Evolutionary conservation across 2,888 invertebrate genomes (phyloP).

Genomic region (Tachina grossa): DNA sequence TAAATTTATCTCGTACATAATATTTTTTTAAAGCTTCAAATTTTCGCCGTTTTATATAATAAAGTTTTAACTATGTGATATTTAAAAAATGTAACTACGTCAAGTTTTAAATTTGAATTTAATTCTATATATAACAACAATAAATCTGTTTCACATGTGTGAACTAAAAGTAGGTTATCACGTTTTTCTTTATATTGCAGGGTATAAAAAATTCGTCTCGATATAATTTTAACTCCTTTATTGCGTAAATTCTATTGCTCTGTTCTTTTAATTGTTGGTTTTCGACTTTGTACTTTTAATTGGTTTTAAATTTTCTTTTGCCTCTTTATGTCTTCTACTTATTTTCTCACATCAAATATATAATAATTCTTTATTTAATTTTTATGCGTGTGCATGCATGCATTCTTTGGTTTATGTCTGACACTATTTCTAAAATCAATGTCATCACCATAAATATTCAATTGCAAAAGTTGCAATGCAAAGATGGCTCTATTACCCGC

Average conservation of each 20-base stretch:
- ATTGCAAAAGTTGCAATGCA: not conserved
- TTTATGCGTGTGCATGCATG: not conserved
- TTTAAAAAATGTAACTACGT: too few relatives aligned
- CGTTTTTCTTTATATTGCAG: not conserved
- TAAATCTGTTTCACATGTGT: too few relatives aligned
- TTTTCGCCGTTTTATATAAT: not conserved
- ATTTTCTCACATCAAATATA: constrained; percentile 23
- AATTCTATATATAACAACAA: too few relatives aligned
- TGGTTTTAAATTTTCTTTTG: constrained; percentile 21
- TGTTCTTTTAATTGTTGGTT: constrained; percentile 28
- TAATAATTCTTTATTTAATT: not conserved
- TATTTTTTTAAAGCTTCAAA: not conserved
- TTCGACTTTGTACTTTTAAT: constrained; percentile 32
- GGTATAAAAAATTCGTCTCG: not conserved
- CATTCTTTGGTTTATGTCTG: constrained; percentile 5
- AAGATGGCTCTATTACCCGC: too few relatives aligned
- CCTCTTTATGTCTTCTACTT: constrained; percentile 2
- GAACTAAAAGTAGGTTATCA: too few relatives aligned
- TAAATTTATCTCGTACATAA: too few relatives aligned
- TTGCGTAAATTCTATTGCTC: constrained; percentile 16
- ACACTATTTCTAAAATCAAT: constrained; percentile 40
- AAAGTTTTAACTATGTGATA: too few relatives aligned
- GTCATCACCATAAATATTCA: constrained; percentile 27
- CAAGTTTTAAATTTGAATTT: too few relatives aligned
- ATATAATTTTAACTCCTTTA: not conserved